A percentile compares a stretch with the other conserved stretches of the same genome.
phyloP scores from a whole-genome alignment of 2,888 invertebrate species.

The Folsomia candida region DNA sequence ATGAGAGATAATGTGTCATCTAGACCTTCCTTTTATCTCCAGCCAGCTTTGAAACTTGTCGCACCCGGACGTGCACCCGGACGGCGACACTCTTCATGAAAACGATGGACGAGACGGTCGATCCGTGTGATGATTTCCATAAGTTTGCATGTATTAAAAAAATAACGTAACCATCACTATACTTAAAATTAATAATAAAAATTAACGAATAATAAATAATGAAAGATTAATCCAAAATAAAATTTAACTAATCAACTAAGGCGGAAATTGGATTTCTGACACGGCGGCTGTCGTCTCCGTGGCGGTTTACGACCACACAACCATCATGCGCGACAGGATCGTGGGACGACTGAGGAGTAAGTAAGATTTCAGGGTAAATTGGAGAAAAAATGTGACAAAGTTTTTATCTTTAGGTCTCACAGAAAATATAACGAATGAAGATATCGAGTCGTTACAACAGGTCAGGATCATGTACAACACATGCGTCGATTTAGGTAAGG shows the following conservation, averaged over 20 bases:
- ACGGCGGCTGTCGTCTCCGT: slow-evolving; percentile 43
- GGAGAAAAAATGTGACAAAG: neutral
- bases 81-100: slow-evolving; percentile 45
- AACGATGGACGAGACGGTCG: slow-evolving; percentile 46
- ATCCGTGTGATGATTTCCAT: slow-evolving; percentile 38
- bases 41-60: slow-evolving; percentile 46
- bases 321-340: slow-evolving; percentile 48
- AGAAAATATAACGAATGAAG: slow-evolving; percentile 41
- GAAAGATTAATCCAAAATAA: neutral
- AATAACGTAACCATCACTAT: too few species aligned
- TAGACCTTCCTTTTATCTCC: neutral
- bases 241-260: slow-evolving; percentile 41
- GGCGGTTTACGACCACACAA: slow-evolving; percentile 48
- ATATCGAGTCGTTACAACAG: slow-evolving; percentile 47
- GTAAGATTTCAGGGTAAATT: neutral
- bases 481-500: slow-evolving; percentile 45
- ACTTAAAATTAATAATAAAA: neutral
- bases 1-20: neutral
- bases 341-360: slow-evolving; percentile 44
- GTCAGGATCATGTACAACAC: slow-evolving; percentile 48
- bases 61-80: slow-evolving; percentile 40
- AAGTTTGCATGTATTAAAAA: too few species aligned
- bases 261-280: slow-evolving; percentile 49
- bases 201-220: slow-evolving; percentile 9
- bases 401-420: slow-evolving; percentile 33